Evolutionary conservation across 2,113 vertebrate species (phyloP).

Genomic region (Plotosus lineatus): DNA sequence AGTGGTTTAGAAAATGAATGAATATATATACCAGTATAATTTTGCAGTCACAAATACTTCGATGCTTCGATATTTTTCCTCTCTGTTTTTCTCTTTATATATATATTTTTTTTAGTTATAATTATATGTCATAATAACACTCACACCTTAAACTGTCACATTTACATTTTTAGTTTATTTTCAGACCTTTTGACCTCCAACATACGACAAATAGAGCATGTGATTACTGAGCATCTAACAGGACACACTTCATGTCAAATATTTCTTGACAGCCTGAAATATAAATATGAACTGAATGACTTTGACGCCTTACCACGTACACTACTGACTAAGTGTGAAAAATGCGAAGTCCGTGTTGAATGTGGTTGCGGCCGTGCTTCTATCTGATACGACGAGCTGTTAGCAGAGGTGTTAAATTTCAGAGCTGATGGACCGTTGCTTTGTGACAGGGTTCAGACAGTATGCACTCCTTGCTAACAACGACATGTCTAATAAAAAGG

Average conservation of each 20-base stretch:
- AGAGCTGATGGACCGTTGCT: constrained; percentile 37
- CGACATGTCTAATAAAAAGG: constrained; percentile 36
- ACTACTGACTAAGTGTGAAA: constrained; percentile 26
- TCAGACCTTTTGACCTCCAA: neutral
- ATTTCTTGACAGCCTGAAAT: constrained; percentile 4
- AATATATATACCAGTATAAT: neutral
- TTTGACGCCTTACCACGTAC: neutral
- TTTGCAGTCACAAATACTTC: neutral
- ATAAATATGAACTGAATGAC: neutral
- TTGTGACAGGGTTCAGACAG: constrained; percentile 42
- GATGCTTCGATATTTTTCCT: neutral
- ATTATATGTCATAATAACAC: neutral
- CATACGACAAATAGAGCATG: neutral
- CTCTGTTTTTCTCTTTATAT: neutral
- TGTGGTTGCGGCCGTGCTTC: constrained; percentile 15
- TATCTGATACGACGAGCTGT: constrained; percentile 41
- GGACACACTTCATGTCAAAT: constrained; percentile 5
- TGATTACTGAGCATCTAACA: neutral
- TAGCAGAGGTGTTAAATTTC: constrained; percentile 36
- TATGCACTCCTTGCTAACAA: constrained; percentile 28
- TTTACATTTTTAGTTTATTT: neutral
- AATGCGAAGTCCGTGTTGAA: constrained; percentile 18
- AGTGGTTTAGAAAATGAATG: too few relatives aligned
- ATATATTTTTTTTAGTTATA: neutral
- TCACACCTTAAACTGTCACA: neutral